Percentiles rank a stretch among this genome's conserved stretches.
Evolutionary conservation across 2,113 vertebrate species (phyloP).

Genomic region (Leptobrachium leishanense): DNA sequence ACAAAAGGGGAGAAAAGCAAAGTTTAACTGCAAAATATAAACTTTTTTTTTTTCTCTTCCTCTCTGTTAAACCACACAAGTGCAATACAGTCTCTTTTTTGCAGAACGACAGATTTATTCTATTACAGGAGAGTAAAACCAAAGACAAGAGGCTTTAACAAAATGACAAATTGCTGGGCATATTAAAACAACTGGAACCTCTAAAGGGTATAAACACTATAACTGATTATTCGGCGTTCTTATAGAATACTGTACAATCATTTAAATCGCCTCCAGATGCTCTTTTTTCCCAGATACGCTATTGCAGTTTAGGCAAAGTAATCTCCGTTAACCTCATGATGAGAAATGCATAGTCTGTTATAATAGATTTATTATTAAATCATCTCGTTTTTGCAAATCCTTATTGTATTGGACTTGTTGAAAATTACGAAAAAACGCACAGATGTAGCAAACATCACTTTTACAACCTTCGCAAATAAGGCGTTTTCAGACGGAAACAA

Average conservation of each 20-base stretch:
- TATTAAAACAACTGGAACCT: slow-evolving; percentile 1
- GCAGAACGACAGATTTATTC: slow-evolving; percentile 26
- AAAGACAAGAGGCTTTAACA: slow-evolving; percentile 39
- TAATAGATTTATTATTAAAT: no score
- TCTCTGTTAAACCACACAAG: background rate
- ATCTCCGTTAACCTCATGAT: background rate
- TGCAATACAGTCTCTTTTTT: slow-evolving; percentile 15
- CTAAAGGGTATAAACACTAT: background rate
- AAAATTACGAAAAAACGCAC: no score
- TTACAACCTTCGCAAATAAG: no score
- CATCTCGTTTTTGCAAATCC: background rate
- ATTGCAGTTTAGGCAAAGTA: background rate
- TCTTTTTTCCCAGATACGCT: background rate
- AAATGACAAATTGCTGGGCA: slow-evolving; percentile 28
- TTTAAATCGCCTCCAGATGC: background rate
- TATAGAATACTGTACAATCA: background rate
- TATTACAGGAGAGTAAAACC: slow-evolving; percentile 9
- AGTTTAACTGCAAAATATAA: no score
- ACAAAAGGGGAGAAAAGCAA: no score
- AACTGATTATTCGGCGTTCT: background rate
- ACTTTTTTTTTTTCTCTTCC: no score
- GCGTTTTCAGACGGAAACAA: no score
- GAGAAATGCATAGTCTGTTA: background rate
- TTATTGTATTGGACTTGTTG: background rate
- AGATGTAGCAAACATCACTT: no score